Evolutionary conservation across 2,113 vertebrate genomes (phyloP).

Genomic region (Oryzias melastigma): DNA sequence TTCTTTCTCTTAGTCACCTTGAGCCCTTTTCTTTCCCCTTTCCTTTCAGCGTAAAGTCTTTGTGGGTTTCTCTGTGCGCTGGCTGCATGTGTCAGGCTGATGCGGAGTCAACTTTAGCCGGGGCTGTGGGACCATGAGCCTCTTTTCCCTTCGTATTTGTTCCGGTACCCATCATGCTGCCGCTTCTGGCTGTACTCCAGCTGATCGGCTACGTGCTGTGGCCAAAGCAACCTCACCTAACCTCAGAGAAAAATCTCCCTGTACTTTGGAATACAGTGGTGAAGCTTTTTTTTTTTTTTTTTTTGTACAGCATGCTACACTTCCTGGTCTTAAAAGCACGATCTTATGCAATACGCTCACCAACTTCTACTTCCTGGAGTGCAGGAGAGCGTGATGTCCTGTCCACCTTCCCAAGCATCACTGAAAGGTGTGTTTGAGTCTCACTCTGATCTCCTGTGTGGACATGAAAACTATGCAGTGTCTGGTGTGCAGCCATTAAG

Average conservation of each 20-base stretch:
- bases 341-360: slow-evolving; percentile 49
- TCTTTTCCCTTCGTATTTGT: slow-evolving; percentile 65
- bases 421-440: slow-evolving; percentile 1
- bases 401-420: slow-evolving; percentile 11
- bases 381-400: slow-evolving; percentile 30
- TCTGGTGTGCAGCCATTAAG: slow-evolving; percentile 2
- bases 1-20: slow-evolving; percentile 24
- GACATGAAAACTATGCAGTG: slow-evolving; percentile 8
- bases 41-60: slow-evolving; percentile 24
- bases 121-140: slow-evolving; percentile 47
- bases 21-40: slow-evolving; percentile 1
- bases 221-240: slow-evolving; percentile 43
- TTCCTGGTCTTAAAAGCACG: slow-evolving; percentile 33
- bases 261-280: slow-evolving; percentile 19
- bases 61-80: slow-evolving; percentile 22
- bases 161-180: slow-evolving; percentile 48
- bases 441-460: slow-evolving; percentile 15
- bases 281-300: slow-evolving; percentile 3
- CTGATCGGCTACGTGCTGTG: slow-evolving; percentile 15
- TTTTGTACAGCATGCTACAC: too few species aligned
- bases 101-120: slow-evolving; percentile 37
- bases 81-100: slow-evolving; percentile 43
- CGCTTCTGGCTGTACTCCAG: slow-evolving; percentile 33
- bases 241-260: slow-evolving; percentile 25
- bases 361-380: slow-evolving; percentile 24